phyloP scores from a whole-genome alignment of 2,888 invertebrate species.

The Sphaerophoria rueppellii region DNA sequence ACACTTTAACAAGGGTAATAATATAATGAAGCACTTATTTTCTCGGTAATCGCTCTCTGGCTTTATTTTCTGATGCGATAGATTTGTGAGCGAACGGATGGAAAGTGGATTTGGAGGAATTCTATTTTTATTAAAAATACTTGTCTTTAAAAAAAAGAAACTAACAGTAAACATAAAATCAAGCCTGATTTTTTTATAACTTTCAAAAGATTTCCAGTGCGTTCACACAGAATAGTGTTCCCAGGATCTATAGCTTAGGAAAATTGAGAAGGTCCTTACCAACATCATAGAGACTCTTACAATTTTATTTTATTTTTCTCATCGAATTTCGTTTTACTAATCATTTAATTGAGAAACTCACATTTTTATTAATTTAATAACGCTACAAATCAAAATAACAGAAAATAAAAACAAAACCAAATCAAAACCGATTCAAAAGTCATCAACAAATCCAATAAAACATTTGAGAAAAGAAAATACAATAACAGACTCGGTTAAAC shows the following conservation, averaged over 20 bases:
- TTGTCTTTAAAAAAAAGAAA: too few relatives aligned
- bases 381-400: neutral
- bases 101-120: neutral
- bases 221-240: too few relatives aligned
- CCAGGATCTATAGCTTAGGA: too few relatives aligned
- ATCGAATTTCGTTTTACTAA: too few relatives aligned
- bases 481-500: slow-evolving; percentile 54
- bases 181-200: too few relatives aligned
- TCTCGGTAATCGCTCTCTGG: neutral
- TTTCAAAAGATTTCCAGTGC: too few relatives aligned
- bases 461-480: neutral
- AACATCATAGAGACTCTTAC: too few relatives aligned
- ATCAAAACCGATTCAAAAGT: slow-evolving; percentile 4
- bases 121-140: too few relatives aligned
- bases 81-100: neutral
- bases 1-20: slow-evolving; percentile 47
- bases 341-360: too few relatives aligned
- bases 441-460: slow-evolving; percentile 20
- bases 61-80: neutral
- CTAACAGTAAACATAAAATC: too few relatives aligned
- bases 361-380: neutral
- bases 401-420: slow-evolving; percentile 15
- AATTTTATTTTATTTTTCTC: too few relatives aligned
- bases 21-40: slow-evolving; percentile 41
- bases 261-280: too few relatives aligned